A percentile compares a stretch with the other conserved stretches of the same genome.
Evolutionary conservation across 2,797 vertebrate genomes (phyloP).

Genomic region (Heterohyrax brucei): DNA sequence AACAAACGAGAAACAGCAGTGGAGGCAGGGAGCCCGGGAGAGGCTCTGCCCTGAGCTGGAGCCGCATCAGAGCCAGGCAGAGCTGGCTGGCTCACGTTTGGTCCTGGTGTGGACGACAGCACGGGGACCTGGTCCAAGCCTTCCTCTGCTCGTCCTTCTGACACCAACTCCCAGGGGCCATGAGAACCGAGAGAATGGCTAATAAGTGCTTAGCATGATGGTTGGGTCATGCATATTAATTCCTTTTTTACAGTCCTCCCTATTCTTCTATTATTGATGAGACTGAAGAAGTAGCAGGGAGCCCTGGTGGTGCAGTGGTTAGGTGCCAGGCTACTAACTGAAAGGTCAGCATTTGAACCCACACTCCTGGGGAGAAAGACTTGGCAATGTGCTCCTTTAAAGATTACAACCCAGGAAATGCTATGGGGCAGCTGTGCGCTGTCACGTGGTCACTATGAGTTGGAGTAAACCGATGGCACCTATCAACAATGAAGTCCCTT

Average conservation of each 20-base stretch:
- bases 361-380: too few relatives aligned
- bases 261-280: not conserved
- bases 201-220: rapidly evolving
- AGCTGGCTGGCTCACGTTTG: not conserved
- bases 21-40: not conserved
- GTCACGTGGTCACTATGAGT: too few relatives aligned
- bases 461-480: too few relatives aligned
- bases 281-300: not conserved
- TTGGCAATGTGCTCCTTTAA: too few relatives aligned
- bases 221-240: not conserved
- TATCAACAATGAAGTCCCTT: too few relatives aligned
- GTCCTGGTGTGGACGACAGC: rapidly evolving
- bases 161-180: not conserved
- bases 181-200: not conserved
- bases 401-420: too few relatives aligned
- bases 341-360: too few relatives aligned
- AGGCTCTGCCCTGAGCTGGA: not conserved
- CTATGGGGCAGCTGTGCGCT: too few relatives aligned
- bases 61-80: not conserved
- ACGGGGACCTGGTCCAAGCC: not conserved
- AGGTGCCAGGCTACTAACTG: too few relatives aligned
- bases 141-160: rapidly evolving
- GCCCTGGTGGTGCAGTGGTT: not conserved
- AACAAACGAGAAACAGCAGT: not conserved
- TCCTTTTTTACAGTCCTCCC: not conserved